Evolutionary conservation across 2,113 vertebrate genomes (phyloP).

Genomic region (Rallus limicola): DNA sequence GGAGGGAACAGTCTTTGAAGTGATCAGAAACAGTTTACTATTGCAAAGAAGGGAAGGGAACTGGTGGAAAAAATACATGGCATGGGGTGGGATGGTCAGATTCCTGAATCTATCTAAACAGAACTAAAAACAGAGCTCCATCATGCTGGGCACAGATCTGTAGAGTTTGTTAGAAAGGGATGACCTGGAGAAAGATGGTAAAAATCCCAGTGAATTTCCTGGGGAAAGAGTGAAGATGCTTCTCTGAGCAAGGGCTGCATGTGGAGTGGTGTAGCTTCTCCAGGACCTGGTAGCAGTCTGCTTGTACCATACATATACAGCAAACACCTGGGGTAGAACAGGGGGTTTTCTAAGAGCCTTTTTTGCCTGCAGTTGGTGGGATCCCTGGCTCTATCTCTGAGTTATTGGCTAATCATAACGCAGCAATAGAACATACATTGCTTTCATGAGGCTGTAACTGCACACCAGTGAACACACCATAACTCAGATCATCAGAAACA

Average conservation of each 20-base stretch:
- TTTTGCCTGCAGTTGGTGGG: background rate
- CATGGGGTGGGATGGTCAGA: background rate
- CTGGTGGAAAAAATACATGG: background rate
- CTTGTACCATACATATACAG: background rate
- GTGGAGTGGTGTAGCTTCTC: background rate
- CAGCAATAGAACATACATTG: too few relatives aligned
- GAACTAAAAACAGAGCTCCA: background rate
- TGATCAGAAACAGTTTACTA: background rate
- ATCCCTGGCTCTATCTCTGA: background rate
- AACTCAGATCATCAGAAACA: background rate
- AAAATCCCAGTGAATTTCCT: background rate
- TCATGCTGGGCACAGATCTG: background rate
- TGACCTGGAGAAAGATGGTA: background rate
- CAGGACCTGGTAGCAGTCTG: background rate
- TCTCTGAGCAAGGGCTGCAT: background rate
- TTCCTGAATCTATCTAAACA: background rate
- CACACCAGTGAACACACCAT: background rate
- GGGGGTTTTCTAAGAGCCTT: rapidly evolving
- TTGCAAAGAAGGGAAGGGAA: background rate
- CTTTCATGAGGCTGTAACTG: background rate
- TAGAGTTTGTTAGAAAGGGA: background rate
- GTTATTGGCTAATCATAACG: background rate
- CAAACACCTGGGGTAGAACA: background rate
- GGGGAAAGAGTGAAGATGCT: background rate
- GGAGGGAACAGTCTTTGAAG: background rate